Evolutionary conservation across 2,888 invertebrate genomes (phyloP), one percentile per base, ranked within the genome.

Genomic region (Strigamia transsilvanica): DNA sequence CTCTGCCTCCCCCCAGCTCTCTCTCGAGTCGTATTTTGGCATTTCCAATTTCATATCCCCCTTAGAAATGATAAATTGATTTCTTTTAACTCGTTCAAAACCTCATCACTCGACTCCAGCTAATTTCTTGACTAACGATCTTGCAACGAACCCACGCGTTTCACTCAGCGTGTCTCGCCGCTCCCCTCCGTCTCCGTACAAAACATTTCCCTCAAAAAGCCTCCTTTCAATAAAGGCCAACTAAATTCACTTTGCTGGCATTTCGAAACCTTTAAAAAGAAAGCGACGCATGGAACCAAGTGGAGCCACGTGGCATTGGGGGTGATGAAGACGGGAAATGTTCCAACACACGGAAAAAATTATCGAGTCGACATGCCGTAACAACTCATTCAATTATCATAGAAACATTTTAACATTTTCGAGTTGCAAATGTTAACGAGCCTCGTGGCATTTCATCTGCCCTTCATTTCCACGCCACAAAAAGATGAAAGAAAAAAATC

Each of bases 391-490:
- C 61, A 61, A 61, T 61, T 61, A 61, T 23, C 2, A 61, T 18
- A 12, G 21, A 61, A 61, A 61, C 61, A 61, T 61, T 61, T 61
- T 61, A 61, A 61, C 61, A 61, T 61, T 61, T 61, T 61, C 21
- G 23, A 12, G 23, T 18, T 2, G 61, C 61, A 61, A 61, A 61
- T 61, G 61, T 61, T 61, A 61, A 61, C 61, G 61, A 61, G 61
- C 21, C 23, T 61, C 61, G 61, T 61, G 61, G 21, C 61, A 61
- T 61, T 61, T 61, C 61, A 46, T 18, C 18, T 61, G 21, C 61
- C 61, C 21, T 61, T 23, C 6, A 15, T 51, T 51, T 38, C 10
- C 38, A 38, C 10, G 3, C 51, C 51, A 13, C 51, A 15, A 51
- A 18, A 51, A 10, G 21, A 61, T 5, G 12, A 61, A 61, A 42